Conservation (phyloP, 2,113 vertebrate genomes). For the Pterocles burchelli region DNA sequence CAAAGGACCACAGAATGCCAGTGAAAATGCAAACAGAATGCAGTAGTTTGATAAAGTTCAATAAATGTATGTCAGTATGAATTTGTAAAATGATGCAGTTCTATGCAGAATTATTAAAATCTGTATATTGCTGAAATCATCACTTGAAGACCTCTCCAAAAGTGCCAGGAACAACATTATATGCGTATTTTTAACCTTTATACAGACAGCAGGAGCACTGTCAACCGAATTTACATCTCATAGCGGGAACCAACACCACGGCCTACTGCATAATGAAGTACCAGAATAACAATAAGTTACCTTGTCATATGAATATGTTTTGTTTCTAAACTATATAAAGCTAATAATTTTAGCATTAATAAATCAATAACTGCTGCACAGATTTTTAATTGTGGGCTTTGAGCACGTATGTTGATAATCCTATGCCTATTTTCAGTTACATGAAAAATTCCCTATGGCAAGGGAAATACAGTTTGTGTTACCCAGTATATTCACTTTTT, state of each 20-base stretch:
- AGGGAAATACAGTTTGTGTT: not conserved
- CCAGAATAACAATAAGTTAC: slow-evolving; percentile 64
- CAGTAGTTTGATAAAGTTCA: slow-evolving; percentile 11
- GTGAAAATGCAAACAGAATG: not conserved
- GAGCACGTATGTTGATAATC: not conserved
- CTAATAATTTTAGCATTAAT: not conserved
- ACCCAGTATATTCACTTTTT: not conserved
- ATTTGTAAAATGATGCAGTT: slow-evolving; percentile 27
- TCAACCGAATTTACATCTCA: slow-evolving; percentile 60
- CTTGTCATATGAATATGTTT: slow-evolving; percentile 38
- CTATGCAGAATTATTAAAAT: slow-evolving; percentile 23
- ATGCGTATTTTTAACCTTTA: slow-evolving; percentile 63
- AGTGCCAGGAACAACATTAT: slow-evolving; percentile 40
- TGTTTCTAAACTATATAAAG: not conserved
- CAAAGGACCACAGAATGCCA: not conserved
- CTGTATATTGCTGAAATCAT: slow-evolving; percentile 39
- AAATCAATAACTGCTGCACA: not conserved
- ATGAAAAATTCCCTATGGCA: not conserved
- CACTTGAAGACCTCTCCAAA: slow-evolving; percentile 42
- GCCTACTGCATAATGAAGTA: slow-evolving; percentile 53
- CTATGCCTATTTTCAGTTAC: not conserved
- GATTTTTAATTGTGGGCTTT: not conserved
- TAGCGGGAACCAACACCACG: slow-evolving; percentile 36
- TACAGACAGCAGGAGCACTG: slow-evolving; percentile 50
- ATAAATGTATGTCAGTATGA: not conserved